Percentiles rank a stretch among this genome's conserved stretches.
phyloP scores from a whole-genome alignment of 2,797 vertebrate species.

The Ctenosaura bakeri region DNA sequence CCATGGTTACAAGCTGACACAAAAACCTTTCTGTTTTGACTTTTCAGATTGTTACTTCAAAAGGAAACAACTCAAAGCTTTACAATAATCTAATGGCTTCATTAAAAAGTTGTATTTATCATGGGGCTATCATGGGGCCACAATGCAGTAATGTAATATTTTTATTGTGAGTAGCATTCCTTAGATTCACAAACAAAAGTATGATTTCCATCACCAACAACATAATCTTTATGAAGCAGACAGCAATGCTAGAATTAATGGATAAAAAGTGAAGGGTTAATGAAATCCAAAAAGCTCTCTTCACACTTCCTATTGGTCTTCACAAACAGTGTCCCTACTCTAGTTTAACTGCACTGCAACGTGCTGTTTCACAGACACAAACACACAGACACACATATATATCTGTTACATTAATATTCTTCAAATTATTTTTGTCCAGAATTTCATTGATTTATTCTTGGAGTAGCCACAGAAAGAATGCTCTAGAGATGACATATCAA shows the following conservation, averaged over 20 bases:
- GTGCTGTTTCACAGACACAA: background rate
- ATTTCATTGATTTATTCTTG: too few species aligned
- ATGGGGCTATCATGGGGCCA: background rate
- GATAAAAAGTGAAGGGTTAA: background rate
- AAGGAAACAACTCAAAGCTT: background rate
- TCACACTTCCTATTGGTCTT: background rate
- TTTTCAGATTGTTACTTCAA: fast-evolving
- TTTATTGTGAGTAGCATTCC: background rate
- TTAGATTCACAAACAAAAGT: background rate
- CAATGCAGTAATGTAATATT: background rate
- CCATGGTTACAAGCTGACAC: background rate
- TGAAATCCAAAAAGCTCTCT: background rate
- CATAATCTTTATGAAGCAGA: background rate
- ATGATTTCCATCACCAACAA: background rate
- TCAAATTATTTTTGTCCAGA: too few species aligned
- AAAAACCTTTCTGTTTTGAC: background rate
- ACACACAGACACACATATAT: too few species aligned
- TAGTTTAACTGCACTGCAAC: background rate
- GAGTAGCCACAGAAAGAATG: background rate
- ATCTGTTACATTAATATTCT: too few species aligned
- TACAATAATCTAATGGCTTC: background rate
- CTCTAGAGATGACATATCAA: background rate
- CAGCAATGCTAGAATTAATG: background rate
- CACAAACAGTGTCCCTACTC: background rate
- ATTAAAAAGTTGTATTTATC: background rate